Percentiles rank a stretch among this genome's conserved stretches.
Conservation (phyloP, 2,113 vertebrate genomes). For the Ginglymostoma cirratum region DNA sequence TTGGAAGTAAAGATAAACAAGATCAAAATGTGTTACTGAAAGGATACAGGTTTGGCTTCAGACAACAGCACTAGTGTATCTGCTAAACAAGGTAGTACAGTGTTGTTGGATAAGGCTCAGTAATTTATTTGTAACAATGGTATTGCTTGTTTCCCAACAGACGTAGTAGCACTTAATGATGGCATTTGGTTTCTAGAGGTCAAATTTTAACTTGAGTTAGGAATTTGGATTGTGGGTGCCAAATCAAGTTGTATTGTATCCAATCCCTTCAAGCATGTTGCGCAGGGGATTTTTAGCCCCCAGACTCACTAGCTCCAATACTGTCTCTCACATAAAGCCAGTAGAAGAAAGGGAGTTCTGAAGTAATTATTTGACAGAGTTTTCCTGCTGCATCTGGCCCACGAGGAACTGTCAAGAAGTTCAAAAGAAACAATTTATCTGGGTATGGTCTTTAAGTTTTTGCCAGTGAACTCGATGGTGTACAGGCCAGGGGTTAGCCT, state of each 20-base stretch:
- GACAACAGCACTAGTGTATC: neutral
- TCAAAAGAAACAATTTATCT: neutral
- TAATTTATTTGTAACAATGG: conserved; percentile 6
- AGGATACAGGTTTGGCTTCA: neutral
- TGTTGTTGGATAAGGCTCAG: conserved; percentile 25
- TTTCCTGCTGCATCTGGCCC: neutral
- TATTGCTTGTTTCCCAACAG: neutral
- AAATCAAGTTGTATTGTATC: neutral
- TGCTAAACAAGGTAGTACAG: neutral
- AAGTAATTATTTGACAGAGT: too few relatives aligned
- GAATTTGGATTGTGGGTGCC: neutral
- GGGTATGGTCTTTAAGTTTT: too few relatives aligned
- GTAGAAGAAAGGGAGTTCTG: neutral
- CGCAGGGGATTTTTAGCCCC: neutral
- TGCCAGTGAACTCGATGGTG: neutral
- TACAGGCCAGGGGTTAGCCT: neutral
- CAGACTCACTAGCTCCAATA: neutral
- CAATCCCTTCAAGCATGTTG: neutral
- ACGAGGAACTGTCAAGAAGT: neutral
- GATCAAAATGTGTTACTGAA: conserved; percentile 2
- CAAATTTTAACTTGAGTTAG: neutral
- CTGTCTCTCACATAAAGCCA: neutral
- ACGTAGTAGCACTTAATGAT: neutral
- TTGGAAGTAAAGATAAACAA: conserved; percentile 18
- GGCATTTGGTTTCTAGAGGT: neutral